Evolutionary conservation across 2,797 vertebrate genomes (phyloP), one percentile per base, ranked within the genome.

Genomic region (Gymnocypris eckloni): DNA sequence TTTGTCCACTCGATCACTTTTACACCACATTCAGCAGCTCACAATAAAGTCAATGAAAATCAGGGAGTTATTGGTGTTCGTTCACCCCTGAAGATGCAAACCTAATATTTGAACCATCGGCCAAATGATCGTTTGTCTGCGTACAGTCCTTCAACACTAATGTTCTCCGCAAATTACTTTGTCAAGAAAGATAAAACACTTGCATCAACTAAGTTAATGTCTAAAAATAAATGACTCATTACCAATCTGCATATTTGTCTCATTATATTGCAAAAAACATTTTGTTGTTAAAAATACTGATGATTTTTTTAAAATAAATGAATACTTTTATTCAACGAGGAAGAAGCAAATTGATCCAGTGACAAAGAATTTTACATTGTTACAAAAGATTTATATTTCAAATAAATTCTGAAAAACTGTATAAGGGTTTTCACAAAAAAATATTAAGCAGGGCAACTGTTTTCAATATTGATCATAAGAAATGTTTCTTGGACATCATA

Each of bases 131-230:
- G 48, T 73, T 48, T 15, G 39, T 73, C 71, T 48, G 43, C 6
- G 22, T 72, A 72, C 43, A 72, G 43, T 48, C 37, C 39, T 70
- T 70, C 67, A 70, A 39, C 37, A 4, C 18, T 41, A 70, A 70
- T 70, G 67, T 70, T n/a, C 70, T 45, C 70, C 25, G 70, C 12
- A 72, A 72, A 70, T 70, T 22, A 41, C 16, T 41, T 22, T 22
- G 67, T 70, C 37, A 70, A 70, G 20, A 70, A 66, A 70, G 43
- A 72, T 45, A n/a, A 45, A 72, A 72, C 22, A 45, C 70, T 45
- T 48, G 18, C 41, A 48, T 72, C 48, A 72, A 72, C 12, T 16
- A 45, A 72, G 22, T 72, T 72, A 25, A 72, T 45, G 41, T n/a
- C 70, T 72, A 72, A 48, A 72, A 41, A 70, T 70, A 0, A 66